Percentiles rank a stretch among this genome's conserved stretches.
phyloP scores from a whole-genome alignment of 2,888 invertebrate genomes.

The Encarsia formosa region DNA sequence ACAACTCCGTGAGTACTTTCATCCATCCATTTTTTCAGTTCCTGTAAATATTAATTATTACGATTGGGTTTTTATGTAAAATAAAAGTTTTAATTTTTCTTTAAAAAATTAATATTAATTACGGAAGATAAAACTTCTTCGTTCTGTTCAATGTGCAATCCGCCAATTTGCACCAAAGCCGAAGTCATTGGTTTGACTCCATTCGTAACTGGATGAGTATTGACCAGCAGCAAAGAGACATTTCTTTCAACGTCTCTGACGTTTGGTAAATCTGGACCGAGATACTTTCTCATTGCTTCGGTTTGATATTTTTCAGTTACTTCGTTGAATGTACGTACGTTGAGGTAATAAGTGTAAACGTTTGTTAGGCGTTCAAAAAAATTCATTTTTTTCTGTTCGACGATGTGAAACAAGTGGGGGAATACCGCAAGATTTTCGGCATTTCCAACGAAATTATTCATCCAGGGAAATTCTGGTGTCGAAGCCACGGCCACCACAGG shows the following conservation, averaged over 20 bases:
- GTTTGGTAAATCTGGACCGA: slow-evolving; percentile 28
- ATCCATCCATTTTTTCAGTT: slow-evolving; percentile 37
- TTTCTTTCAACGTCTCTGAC: slow-evolving; percentile 27
- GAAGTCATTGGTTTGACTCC: slow-evolving; percentile 24
- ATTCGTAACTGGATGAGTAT: slow-evolving; percentile 25
- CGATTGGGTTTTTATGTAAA: no score
- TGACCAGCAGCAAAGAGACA: slow-evolving; percentile 26
- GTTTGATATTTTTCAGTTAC: slow-evolving; percentile 27
- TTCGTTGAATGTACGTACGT: slow-evolving; percentile 10
- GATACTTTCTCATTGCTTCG: slow-evolving; percentile 29
- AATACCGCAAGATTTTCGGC: slow-evolving; percentile 24
- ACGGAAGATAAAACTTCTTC: no score
- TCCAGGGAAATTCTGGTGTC: slow-evolving; percentile 24
- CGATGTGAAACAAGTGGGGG: slow-evolving; percentile 10
- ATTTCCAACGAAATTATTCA: slow-evolving; percentile 21
- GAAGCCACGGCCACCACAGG: slow-evolving; percentile 22
- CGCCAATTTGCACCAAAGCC: slow-evolving; percentile 27
- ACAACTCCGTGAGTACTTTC: slow-evolving; percentile 36
- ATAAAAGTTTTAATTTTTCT: neutral
- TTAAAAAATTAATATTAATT: slow-evolving; percentile 1
- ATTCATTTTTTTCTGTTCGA: slow-evolving; percentile 3
- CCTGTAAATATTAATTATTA: no score
- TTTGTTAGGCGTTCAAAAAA: slow-evolving; percentile 28
- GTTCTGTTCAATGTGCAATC: slow-evolving; percentile 6
- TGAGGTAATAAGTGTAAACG: neutral